Evolutionary conservation across 2,113 vertebrate species (phyloP), one percentile per base, ranked within the genome.

Genomic region (Neogobius melanostomus): DNA sequence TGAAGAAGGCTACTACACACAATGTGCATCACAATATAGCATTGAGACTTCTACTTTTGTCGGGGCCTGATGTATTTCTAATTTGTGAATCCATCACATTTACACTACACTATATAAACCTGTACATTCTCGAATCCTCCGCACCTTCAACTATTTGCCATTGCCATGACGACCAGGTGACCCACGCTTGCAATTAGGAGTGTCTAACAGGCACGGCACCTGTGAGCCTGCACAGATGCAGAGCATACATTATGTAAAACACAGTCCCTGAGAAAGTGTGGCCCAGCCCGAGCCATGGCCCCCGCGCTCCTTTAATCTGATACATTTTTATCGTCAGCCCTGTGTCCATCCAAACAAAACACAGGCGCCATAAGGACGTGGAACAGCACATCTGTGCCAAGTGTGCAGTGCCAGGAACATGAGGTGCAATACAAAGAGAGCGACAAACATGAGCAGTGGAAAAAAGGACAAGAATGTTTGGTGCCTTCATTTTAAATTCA

Each of bases 91-190:
- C 49, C 6, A 54, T 63, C 11, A 48, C 67, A 74, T 74, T 43
- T 46, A 53, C 11, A 44, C 51, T 56, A 80, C 75, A 68, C 21
- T 42, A 1, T 11, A 1, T 10, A 14, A 68, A 44, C 48, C 69
- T 2, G 17, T 42, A 10, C 50, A 49, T 68, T 61, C 47, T 12
- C 44, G 51, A 54, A 60, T 57, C 81, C 14, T 60, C 69, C 70
- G 43, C 64, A 75, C 71, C 68, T 85, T 64, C 64, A 43, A 85
- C 71, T 88, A 89, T 89, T 81, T 75, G 68, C 75, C 59, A 64
- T 88, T 69, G 66, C 82, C 77, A 83, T 85, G 78, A 86, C 64
- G 71, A 90, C 89, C 81, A 90, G 86, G 88, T 92, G 87, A 91
- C 89, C 88, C 82, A 52, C 11, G 76, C 80, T 66, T 71, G 80